Base-by-base conservation (phyloP, 2,888 invertebrate genomes). In the Pterobdella sp. region DNA sequence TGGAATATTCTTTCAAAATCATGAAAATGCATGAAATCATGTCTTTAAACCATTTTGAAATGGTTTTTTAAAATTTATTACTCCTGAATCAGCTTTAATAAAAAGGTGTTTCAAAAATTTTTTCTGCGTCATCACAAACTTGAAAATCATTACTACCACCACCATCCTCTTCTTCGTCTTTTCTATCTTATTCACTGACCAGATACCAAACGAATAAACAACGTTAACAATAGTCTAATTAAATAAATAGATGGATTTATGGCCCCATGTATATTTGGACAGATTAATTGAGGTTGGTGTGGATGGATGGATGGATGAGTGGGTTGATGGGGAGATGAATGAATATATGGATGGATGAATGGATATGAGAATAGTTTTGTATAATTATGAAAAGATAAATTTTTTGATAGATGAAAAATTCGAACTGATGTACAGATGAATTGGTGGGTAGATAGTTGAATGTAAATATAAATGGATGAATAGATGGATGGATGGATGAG, bases 231-330 rank as follows among this genome's bases (percentile, higher is more conserved):
- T 7, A 18, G 10, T 64, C 60, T 69, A 32, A 31, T 34, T 66
- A 63, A 35, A 0, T 72, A 29, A 7, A 63, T 72, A 26, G 22
- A 63, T 72, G 26, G 7, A 34, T 72, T 26, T 1, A 63, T 72
- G 34, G 18, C 34, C 37, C 22, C 18, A 35, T 72, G 34, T 34
- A 64, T 32, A 10, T 1, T 32, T 37, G 63, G 26, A 35, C 0
- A 14, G 29, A 63, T 63, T 10, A n/a, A 63, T 67, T 14, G 14
- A 14, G 4, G n/a, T 10, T 31, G 4, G 67, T 10, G n/a, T 67
- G 32, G 14, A n/a, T 67, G 22, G 14, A 67, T 34, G 67, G 36
- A 67, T 67, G 14, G 14, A 31, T 67, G 34, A n/a, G 14, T 67
- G 34, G 32, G 32, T 67, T 10, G 34, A 67, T 67, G 22, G 14